Conservation (phyloP, 2,797 vertebrate species). For the Eremophila alpestris region DNA sequence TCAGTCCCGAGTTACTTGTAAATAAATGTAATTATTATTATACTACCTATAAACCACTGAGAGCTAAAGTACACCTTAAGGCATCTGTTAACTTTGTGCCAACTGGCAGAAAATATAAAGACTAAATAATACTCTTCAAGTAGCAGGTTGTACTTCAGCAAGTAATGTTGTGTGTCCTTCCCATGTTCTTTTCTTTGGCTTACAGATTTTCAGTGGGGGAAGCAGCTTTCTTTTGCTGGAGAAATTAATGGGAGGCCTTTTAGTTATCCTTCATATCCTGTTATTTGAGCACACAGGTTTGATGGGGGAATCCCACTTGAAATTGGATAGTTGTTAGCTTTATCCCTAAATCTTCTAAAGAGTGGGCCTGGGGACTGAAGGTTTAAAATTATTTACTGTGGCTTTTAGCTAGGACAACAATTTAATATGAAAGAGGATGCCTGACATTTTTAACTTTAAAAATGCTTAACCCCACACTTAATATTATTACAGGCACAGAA, state of each 20-base stretch:
- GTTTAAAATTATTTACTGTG: neutral
- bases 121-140: neutral
- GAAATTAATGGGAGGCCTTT: neutral
- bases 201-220: neutral
- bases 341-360: neutral
- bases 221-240: neutral
- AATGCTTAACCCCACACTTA: neutral
- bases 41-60: neutral
- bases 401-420: neutral
- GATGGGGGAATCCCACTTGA: neutral
- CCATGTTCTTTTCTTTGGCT: neutral
- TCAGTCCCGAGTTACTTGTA: neutral
- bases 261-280: neutral
- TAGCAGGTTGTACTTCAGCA: neutral
- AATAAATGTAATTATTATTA: neutral
- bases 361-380: neutral
- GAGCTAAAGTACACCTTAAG: neutral
- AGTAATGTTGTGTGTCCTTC: too few species aligned
- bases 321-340: neutral
- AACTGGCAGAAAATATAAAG: neutral
- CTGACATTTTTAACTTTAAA: neutral
- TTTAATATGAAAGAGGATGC: neutral
- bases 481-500: neutral
- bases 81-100: neutral
- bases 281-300: neutral